Percentiles rank a stretch among this genome's conserved stretches.
These are phyloP conservation scores for Leptoteleia sp. DNA, from an alignment of 1,140 invertebrate species.

Conservation along the genomic window DNA sequence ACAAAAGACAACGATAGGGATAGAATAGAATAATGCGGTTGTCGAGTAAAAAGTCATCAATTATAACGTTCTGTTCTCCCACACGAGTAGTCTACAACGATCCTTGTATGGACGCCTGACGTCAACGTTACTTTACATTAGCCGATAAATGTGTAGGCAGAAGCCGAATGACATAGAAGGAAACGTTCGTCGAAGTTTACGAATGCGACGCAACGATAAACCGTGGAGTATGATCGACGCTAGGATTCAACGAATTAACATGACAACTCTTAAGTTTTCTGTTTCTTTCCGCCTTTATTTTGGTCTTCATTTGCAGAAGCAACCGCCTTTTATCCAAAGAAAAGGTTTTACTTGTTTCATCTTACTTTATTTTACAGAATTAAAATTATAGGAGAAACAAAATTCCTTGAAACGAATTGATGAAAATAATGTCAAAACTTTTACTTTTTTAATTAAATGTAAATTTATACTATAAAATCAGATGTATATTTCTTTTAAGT, in stretches of 20 bases:
- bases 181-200: slow-evolving; percentile 66
- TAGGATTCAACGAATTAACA: slow-evolving; percentile 13
- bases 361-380: too few relatives aligned
- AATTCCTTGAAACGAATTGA: too few relatives aligned
- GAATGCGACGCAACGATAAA: slow-evolving; percentile 62
- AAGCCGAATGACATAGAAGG: slow-evolving; percentile 68
- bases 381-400: too few relatives aligned
- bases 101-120: slow-evolving; percentile 69
- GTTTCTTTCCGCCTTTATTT: slow-evolving; percentile 24
- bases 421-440: too few relatives aligned
- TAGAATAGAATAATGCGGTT: slow-evolving; percentile 61
- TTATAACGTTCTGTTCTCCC: slow-evolving; percentile 67
- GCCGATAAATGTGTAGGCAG: slow-evolving; percentile 70
- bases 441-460: too few relatives aligned
- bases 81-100: slow-evolving; percentile 62
- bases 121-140: slow-evolving; percentile 69
- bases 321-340: too few relatives aligned
- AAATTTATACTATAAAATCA: too few relatives aligned
- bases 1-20: slow-evolving; percentile 35
- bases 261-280: background rate
- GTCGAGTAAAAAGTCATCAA: slow-evolving; percentile 66
- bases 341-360: too few relatives aligned
- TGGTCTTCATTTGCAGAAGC: too few relatives aligned
- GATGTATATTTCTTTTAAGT: too few relatives aligned
- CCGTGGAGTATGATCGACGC: slow-evolving; percentile 36